Evolutionary conservation across 2,888 invertebrate species (phyloP).

Genomic region (Oeneis ivallda): DNA sequence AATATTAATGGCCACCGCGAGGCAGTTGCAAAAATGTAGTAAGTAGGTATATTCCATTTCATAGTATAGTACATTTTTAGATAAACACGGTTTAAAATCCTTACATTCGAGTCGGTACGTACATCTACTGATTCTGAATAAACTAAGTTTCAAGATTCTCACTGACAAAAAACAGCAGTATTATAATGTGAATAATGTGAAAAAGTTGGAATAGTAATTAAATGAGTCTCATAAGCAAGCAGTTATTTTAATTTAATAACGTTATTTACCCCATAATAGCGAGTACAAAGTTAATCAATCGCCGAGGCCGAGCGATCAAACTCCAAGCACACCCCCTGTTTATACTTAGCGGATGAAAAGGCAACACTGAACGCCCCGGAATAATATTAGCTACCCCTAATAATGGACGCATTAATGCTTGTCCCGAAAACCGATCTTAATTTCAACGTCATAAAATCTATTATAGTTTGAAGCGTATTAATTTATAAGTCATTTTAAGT

Average conservation of each 20-base stretch:
- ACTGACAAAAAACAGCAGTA: no score
- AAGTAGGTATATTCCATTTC: no score
- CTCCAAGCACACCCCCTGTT: conserved; percentile 79
- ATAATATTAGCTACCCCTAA: conserved; percentile 81
- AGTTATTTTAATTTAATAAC: conserved; percentile 41
- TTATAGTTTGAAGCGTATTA: conserved; percentile 42
- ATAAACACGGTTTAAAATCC: no score
- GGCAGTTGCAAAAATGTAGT: no score
- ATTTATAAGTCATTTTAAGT: conserved; percentile 47
- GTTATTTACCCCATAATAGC: conserved; percentile 50
- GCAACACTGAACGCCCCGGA: conserved; percentile 80
- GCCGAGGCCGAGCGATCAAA: conserved; percentile 70
- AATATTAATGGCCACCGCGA: no score
- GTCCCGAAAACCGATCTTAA: conserved; percentile 52
- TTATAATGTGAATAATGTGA: no score
- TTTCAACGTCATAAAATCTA: conserved; percentile 46
- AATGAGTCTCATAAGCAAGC: conserved; percentile 22
- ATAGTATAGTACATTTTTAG: no score
- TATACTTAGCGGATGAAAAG: conserved; percentile 81
- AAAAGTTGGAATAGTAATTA: conserved; percentile 9
- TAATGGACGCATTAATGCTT: conserved; percentile 68
- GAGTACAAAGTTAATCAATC: conserved; percentile 76
- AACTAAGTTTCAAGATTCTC: no score
- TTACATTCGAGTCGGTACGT: no score
- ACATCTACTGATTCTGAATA: no score